A percentile compares a stretch with the other conserved stretches of the same genome.
Conservation (phyloP, 2,888 invertebrate species). For the Anoncus sp. region DNA sequence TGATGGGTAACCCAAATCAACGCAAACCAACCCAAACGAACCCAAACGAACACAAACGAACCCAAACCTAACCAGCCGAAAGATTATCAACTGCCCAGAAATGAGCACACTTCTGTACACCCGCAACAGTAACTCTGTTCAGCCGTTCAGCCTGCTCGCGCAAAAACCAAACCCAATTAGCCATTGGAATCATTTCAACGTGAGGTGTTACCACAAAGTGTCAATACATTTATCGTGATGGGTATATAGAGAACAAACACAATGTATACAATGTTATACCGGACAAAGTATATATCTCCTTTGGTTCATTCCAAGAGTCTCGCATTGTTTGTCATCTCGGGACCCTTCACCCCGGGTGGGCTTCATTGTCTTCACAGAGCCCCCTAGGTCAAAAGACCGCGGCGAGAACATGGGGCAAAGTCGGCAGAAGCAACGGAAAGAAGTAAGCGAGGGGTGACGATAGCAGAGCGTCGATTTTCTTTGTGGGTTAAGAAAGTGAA, state of each 20-base stretch:
- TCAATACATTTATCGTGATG: constrained; percentile 34
- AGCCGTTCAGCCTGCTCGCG: no score
- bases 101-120: background rate
- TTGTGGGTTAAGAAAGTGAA: constrained; percentile 16
- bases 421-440: constrained; percentile 58
- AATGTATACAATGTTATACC: no score
- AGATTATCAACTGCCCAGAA: no score
- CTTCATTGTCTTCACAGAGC: constrained; percentile 72
- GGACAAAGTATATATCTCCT: constrained; percentile 48
- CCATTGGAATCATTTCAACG: constrained; percentile 62
- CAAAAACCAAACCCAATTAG: constrained; percentile 73
- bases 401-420: no score
- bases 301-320: constrained; percentile 28
- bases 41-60: no score
- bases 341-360: constrained; percentile 46
- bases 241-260: no score
- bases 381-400: constrained; percentile 62
- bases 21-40: no score
- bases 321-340: constrained; percentile 60
- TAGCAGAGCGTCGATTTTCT: constrained; percentile 34
- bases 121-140: background rate
- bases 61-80: no score
- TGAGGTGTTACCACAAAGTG: constrained; percentile 53
- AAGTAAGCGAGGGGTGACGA: constrained; percentile 28
- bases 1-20: no score